A percentile compares a stretch with the other conserved stretches of the same genome.
These are phyloP conservation scores for Eospalax fontanierii DNA, from an alignment of 2,797 vertebrate species.

Conservation along the genomic window DNA sequence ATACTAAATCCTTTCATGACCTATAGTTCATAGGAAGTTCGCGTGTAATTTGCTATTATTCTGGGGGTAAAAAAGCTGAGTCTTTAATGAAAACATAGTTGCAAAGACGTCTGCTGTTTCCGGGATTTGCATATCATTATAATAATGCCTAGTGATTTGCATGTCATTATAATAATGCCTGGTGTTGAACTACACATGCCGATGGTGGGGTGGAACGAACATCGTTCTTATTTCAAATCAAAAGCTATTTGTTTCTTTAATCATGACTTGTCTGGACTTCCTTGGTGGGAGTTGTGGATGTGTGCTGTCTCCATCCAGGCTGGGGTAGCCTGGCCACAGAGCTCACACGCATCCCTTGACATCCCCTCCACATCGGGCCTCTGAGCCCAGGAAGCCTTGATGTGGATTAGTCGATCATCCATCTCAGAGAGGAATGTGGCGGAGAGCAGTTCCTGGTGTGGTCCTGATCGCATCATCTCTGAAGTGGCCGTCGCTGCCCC, in stretches of 20 bases:
- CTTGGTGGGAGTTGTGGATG: slow-evolving; percentile 66
- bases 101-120: slow-evolving; percentile 88
- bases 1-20: slow-evolving; percentile 93
- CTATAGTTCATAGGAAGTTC: slow-evolving; percentile 94
- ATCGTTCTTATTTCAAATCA: slow-evolving; percentile 83
- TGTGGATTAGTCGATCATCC: neutral
- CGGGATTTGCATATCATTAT: slow-evolving; percentile 90
- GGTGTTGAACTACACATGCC: slow-evolving; percentile 85
- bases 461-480: neutral
- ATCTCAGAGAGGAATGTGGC: neutral
- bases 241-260: slow-evolving; percentile 88
- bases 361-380: neutral
- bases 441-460: neutral
- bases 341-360: slow-evolving; percentile 14
- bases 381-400: no score
- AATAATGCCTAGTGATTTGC: slow-evolving; percentile 90
- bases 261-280: slow-evolving; percentile 83
- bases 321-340: slow-evolving; percentile 34
- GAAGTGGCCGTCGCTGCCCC: neutral
- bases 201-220: slow-evolving; percentile 73
- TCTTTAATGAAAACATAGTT: slow-evolving; percentile 91
- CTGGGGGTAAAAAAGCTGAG: slow-evolving; percentile 87
- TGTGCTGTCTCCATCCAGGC: slow-evolving; percentile 67
- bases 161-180: slow-evolving; percentile 90
- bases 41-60: slow-evolving; percentile 94